phyloP scores from a whole-genome alignment of 1,140 invertebrate genomes.

The Drosophila quadrilineata region DNA sequence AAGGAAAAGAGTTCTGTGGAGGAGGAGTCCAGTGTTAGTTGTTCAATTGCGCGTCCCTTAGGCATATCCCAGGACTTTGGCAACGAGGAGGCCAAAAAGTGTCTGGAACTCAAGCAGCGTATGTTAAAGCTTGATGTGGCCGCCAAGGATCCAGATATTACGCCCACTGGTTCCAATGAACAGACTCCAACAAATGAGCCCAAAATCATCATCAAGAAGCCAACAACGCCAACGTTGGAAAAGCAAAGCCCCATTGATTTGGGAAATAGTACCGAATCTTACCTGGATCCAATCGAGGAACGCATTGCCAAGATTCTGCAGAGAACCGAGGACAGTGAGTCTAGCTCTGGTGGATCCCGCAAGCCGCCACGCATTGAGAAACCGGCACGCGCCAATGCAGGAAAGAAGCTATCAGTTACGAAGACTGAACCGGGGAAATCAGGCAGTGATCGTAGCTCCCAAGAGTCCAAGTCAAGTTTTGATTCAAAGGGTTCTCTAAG shows the following conservation, averaged over 20 bases:
- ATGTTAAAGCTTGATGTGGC: slow-evolving; percentile 71
- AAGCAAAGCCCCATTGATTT: slow-evolving; percentile 85
- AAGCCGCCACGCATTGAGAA: slow-evolving; percentile 74
- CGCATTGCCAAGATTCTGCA: slow-evolving; percentile 69
- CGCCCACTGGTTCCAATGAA: slow-evolving; percentile 55
- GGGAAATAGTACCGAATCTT: slow-evolving; percentile 71
- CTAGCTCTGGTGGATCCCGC: slow-evolving; percentile 71
- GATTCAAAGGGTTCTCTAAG: slow-evolving; percentile 84
- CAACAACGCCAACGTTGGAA: slow-evolving; percentile 84
- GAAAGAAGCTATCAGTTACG: slow-evolving; percentile 66
- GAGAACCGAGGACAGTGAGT: slow-evolving; percentile 74
- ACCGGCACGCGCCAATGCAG: slow-evolving; percentile 60
- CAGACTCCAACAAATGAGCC: slow-evolving; percentile 63
- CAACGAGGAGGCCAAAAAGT: slow-evolving; percentile 83
- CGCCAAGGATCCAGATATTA: slow-evolving; percentile 30
- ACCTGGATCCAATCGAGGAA: slow-evolving; percentile 76
- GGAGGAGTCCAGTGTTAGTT: slow-evolving; percentile 90
- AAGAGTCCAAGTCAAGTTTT: slow-evolving; percentile 84
- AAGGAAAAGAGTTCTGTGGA: slow-evolving; percentile 85
- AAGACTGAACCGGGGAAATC: slow-evolving; percentile 63
- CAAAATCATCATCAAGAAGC: slow-evolving; percentile 81
- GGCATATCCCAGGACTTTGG: slow-evolving; percentile 89
- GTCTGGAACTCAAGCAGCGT: slow-evolving; percentile 70
- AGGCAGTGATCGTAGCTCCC: slow-evolving; percentile 77
- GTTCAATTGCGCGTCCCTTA: slow-evolving; percentile 88